These are phyloP conservation scores for Orchesella flavescens DNA, from an alignment of 2,888 invertebrate genomes.

Conservation along the genomic window DNA sequence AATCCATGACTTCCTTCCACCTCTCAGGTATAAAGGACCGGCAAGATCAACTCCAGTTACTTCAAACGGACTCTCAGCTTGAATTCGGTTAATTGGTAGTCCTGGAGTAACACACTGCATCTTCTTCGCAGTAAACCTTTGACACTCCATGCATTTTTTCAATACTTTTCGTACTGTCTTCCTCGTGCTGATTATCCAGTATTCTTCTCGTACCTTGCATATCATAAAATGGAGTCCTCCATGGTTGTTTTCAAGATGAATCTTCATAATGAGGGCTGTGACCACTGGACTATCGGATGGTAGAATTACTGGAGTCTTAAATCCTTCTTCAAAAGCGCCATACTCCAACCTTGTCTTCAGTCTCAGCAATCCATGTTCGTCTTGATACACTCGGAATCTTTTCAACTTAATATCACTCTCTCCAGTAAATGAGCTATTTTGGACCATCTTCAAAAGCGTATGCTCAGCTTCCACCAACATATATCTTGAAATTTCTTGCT, in stretches of 20 bases:
- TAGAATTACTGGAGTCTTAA: neutral
- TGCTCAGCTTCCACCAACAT: no score
- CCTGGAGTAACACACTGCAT: neutral
- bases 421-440: neutral
- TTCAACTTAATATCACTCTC: neutral
- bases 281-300: neutral
- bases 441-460: neutral
- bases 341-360: neutral
- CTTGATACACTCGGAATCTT: neutral
- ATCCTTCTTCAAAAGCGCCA: neutral
- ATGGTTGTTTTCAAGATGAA: neutral
- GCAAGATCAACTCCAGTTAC: slow-evolving; percentile 73
- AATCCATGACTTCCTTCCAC: slow-evolving; percentile 73
- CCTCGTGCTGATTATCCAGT: neutral
- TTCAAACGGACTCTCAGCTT: slow-evolving; percentile 60
- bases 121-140: slow-evolving; percentile 32
- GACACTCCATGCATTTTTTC: slow-evolving; percentile 69
- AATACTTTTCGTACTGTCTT: neutral
- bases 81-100: neutral
- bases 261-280: neutral
- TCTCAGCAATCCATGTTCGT: slow-evolving; percentile 32
- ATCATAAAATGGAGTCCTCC: neutral
- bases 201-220: neutral
- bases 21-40: slow-evolving; percentile 73
- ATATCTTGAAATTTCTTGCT: no score